These are phyloP conservation scores for Callaeas wilsoni DNA, from an alignment of 2,113 vertebrate species.

Conservation along the genomic window DNA sequence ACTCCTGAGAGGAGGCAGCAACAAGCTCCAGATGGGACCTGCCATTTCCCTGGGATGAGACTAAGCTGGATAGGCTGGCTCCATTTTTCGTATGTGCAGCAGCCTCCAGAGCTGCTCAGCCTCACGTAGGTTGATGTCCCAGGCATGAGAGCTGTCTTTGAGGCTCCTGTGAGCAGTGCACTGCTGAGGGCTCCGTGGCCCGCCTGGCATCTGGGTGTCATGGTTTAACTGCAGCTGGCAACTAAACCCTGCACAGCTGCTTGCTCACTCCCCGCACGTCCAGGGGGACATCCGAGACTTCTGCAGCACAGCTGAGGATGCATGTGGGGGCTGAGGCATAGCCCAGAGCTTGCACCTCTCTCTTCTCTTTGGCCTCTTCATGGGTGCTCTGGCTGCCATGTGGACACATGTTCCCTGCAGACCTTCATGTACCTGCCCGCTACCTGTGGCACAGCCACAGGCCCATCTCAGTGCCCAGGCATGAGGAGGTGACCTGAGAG, in stretches of 20 bases:
- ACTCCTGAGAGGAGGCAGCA: not conserved
- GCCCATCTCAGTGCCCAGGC: not conserved
- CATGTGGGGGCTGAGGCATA: not conserved
- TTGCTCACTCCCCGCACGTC: not conserved
- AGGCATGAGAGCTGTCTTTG: not conserved
- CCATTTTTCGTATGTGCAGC: not conserved
- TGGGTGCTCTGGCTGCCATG: not conserved
- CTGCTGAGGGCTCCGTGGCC: not conserved
- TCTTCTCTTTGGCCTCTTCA: not conserved
- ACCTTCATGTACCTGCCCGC: accelerated
- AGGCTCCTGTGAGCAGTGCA: not conserved
- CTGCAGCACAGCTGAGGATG: not conserved
- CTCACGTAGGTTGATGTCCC: not conserved
- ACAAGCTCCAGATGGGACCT: not conserved
- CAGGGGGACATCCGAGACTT: not conserved
- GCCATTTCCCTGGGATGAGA: not conserved
- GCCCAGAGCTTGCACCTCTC: not conserved
- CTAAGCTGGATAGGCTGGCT: not conserved
- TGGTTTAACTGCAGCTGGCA: not conserved
- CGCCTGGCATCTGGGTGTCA: not conserved
- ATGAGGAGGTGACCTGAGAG: not conserved
- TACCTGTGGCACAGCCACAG: not conserved
- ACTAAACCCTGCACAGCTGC: not conserved
- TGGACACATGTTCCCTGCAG: not conserved
- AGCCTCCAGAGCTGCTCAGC: not conserved